A percentile compares a stretch with the other conserved stretches of the same genome.
Conservation (phyloP, 2,113 vertebrate genomes). For the Gracilinanus agilis region DNA sequence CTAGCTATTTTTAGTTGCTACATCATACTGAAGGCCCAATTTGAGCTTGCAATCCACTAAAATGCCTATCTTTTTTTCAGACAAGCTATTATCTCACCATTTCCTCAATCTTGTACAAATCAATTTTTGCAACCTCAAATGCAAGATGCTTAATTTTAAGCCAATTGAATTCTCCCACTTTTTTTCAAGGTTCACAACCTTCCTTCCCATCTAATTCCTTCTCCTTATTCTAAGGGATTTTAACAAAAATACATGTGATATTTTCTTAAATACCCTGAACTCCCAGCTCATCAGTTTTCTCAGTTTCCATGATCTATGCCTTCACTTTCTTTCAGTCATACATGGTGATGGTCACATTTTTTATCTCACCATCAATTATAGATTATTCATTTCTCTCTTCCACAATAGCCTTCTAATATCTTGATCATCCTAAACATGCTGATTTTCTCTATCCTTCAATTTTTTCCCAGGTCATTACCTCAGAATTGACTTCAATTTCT, state of each 20-base stretch:
- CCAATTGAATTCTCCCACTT: not conserved
- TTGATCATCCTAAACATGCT: not conserved
- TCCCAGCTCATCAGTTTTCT: not conserved
- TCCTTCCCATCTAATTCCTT: not conserved
- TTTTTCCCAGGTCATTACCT: not conserved
- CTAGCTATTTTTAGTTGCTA: not conserved
- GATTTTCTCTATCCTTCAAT: not conserved
- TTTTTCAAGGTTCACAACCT: not conserved
- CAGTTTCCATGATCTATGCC: not conserved
- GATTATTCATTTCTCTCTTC: not conserved
- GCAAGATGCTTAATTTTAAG: not conserved
- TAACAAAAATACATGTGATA: not conserved
- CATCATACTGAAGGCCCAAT: not conserved
- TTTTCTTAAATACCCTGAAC: not conserved
- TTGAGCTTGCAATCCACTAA: not conserved
- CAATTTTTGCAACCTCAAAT: not conserved
- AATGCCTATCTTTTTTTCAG: not conserved
- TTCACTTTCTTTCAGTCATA: not conserved
- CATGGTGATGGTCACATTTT: not conserved
- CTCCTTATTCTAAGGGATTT: not conserved
- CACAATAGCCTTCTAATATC: not conserved
- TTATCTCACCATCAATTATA: not conserved
- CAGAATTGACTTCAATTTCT: not conserved
- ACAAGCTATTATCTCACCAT: not conserved
- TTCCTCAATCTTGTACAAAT: not conserved